Base-by-base conservation (phyloP, 2,113 vertebrate species). In the Hassar affinis region DNA sequence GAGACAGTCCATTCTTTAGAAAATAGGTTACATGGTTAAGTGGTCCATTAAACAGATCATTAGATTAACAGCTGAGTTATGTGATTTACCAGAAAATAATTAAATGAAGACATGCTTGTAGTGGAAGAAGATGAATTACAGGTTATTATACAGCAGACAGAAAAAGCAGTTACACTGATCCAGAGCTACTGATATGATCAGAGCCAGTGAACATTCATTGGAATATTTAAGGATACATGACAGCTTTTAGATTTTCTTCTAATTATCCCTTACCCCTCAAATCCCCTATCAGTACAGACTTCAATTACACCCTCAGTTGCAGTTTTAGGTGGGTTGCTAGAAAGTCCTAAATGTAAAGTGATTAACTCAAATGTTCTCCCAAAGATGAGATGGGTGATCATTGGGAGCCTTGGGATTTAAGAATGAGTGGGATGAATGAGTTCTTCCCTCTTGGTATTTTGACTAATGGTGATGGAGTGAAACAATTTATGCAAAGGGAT, bases 401-500 rank as follows among this genome's bases (percentile, higher is more conserved):
- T 42, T n/a, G n/a, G n/a, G n/a, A n/a, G n/a, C n/a, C 33, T 14
- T 22, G 38, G 38, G 18, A 38, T n/a, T 72, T 33, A 10, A 81
- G n/a, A 11, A 68, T 20, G 15, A 68, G 33, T 57, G n/a, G 35
- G 22, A 38, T 61, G 15, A 72, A 68, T 12, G 74, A 20, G 33
- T 66, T 66, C 11, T 18, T 14, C 54, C 33, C n/a, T 30, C 4
- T 42, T 49, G 66, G 25, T 59, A 30, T 72, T 84, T 80, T 80
- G 71, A 77, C 78, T 84, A 71, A 84, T 78, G 72, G 79, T 59
- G 5, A 49, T 25, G 25, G 5, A 11, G 20, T 69, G 66, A 45
- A 71, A 64, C 27, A 71, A 82, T 85, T 85, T 84, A 64, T 80
- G 75, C 80, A 66, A 81, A n/a, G 74, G 56, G 72, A 88, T 87